Evolutionary conservation across 2,888 invertebrate genomes (phyloP), one percentile per base, ranked within the genome.

Genomic region (Dolichomitus sp.): DNA sequence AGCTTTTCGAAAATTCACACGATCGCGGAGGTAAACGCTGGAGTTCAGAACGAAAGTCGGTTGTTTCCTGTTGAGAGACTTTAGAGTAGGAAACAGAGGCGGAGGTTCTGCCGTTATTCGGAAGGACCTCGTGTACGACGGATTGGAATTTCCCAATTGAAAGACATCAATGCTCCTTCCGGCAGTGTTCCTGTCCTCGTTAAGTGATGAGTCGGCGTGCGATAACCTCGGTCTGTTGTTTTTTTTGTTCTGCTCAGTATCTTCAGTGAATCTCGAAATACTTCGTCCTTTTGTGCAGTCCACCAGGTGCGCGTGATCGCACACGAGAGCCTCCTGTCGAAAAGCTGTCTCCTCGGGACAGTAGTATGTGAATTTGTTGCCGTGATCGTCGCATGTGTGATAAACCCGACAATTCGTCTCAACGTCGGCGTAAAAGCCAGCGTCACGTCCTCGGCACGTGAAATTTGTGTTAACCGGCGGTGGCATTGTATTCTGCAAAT

Each of bases 261-360:
- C 12, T 27, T 73, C 4, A 14, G 37, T 19, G 37, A 83, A 54
- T n/a, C 30, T 27, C 40, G 83, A 61, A n/a, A 80, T 12, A 42
- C 80, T 61, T 9, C 61, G 76, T 19, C 76, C 78, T 40, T 74
- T 81, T 7, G 84, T 73, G 65, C 92, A 93, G 11, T 91, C 89
- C n/a, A 93, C 92, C 4, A 91, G 89, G 59, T 91, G 90, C 1
- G 91, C 92, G 76, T 93, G 92, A 78, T 93, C 92, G 48, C 92
- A 93, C 33, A 92, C 90, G 54, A 91, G 81, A 4, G 92, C 91
- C 30, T 92, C 92, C 68, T 93, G 92, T 1, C 92, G 90, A 72
- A 93, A 93, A 3, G 91, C 90, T 2, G 92, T 93, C 52, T 91
- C 91, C 33, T 91, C 90, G 0, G 92, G 93, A 57, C 92, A 93